Evolutionary conservation across 2,888 invertebrate genomes (phyloP).

Genomic region (Phyllotreta cruciferae): DNA sequence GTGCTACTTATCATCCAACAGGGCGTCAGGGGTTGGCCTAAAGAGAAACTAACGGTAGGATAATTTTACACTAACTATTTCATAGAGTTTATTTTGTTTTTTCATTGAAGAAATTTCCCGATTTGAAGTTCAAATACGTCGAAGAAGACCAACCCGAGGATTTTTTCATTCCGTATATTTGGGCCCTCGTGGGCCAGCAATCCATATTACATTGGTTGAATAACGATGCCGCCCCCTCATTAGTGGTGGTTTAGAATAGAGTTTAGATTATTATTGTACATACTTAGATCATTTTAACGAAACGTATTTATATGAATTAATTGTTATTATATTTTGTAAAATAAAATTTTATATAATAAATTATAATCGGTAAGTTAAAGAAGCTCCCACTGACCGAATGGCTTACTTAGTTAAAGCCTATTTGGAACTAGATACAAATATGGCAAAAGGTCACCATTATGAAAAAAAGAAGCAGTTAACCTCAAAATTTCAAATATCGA

Average conservation of each 20-base stretch:
- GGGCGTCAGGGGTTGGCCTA: slow-evolving; percentile 92
- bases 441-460: not conserved
- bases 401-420: too few relatives aligned
- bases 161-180: slow-evolving; percentile 99
- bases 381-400: too few relatives aligned
- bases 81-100: not conserved
- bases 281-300: not conserved
- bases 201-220: slow-evolving; percentile 56
- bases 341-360: slow-evolving; percentile 11
- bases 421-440: too few relatives aligned
- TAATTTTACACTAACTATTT: not conserved
- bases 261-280: too few relatives aligned
- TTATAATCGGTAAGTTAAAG: too few relatives aligned
- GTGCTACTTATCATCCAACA: slow-evolving; percentile 89
- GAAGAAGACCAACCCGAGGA: slow-evolving; percentile 99
- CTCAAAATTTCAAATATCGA: too few relatives aligned
- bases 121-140: slow-evolving; percentile 97
- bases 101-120: slow-evolving; percentile 89
- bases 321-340: too few relatives aligned
- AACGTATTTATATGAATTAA: not conserved
- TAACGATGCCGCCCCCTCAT: slow-evolving; percentile 16
- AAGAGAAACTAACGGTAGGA: slow-evolving; percentile 86
- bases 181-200: slow-evolving; percentile 80
- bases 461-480: not conserved
- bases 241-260: slow-evolving; percentile 16